A percentile compares a stretch with the other conserved stretches of the same genome.
phyloP scores from a whole-genome alignment of 2,888 invertebrate species.

The Eupithecia dodoneata region DNA sequence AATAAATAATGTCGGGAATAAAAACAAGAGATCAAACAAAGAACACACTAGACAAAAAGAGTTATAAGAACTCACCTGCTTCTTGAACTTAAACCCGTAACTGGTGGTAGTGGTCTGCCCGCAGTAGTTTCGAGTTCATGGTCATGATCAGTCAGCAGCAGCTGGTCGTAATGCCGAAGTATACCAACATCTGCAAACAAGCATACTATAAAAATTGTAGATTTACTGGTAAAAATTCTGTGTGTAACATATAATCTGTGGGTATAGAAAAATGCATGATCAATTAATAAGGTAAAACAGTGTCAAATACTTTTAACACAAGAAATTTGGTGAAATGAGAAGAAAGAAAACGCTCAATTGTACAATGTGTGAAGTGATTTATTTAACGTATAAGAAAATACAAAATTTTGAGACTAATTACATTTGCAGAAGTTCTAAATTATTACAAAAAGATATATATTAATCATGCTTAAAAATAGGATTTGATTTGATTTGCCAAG shows the following conservation, averaged over 20 bases:
- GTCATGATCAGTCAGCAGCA: conserved; percentile 96
- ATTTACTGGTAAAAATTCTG: neutral
- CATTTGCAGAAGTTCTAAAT: neutral
- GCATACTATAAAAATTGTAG: neutral
- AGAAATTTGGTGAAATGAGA: neutral
- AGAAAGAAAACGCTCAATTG: neutral
- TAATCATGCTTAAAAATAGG: neutral
- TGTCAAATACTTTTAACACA: neutral
- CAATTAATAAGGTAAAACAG: neutral
- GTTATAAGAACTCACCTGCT: conserved; percentile 85
- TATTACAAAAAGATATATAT: neutral
- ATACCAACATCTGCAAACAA: conserved; percentile 88
- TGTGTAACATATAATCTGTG: neutral
- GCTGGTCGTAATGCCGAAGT: conserved; percentile 94
- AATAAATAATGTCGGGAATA: neutral
- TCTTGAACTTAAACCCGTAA: conserved; percentile 96
- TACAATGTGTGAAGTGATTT: conserved; percentile 10
- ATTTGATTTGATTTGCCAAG: neutral
- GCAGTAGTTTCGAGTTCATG: conserved; percentile 92
- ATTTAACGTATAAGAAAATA: neutral
- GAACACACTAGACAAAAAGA: neutral
- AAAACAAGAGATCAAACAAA: neutral
- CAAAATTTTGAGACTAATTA: neutral
- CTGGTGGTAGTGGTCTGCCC: conserved; percentile 98
- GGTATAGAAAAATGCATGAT: neutral